A percentile compares a stretch with the other conserved stretches of the same genome.
Conservation (phyloP, 2,888 invertebrate species). For the Trichogramma dendrolimi region DNA sequence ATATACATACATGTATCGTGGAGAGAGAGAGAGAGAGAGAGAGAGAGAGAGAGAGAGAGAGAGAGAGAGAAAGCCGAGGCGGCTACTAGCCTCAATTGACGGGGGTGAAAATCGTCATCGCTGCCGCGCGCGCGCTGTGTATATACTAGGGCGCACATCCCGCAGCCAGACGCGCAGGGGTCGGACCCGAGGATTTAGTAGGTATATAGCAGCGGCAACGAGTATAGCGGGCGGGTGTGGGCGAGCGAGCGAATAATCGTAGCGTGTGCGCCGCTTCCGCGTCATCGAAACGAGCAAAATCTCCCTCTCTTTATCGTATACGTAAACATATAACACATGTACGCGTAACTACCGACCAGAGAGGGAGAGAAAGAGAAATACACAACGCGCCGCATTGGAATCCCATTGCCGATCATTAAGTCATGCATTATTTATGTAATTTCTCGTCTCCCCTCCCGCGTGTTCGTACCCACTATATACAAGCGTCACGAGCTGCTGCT, state of each 20-base stretch:
- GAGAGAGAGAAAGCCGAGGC: too few relatives aligned
- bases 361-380: constrained; percentile 13
- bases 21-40: too few relatives aligned
- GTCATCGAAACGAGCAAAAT: constrained; percentile 23
- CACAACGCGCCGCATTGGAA: constrained; percentile 28
- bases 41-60: too few relatives aligned
- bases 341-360: background rate
- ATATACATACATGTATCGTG: too few relatives aligned
- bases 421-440: constrained; percentile 50
- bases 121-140: constrained; percentile 10
- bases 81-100: constrained; percentile 11
- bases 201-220: constrained; percentile 13
- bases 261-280: constrained; percentile 2
- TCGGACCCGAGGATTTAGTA: constrained; percentile 20
- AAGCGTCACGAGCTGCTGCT: background rate
- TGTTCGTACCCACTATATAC: background rate
- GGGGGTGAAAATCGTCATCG: constrained; percentile 14
- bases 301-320: constrained; percentile 3
- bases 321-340: constrained; percentile 10
- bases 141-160: constrained; percentile 22
- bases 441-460: constrained; percentile 29
- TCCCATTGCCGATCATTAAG: constrained; percentile 43
- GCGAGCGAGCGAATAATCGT: constrained; percentile 27
- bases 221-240: constrained; percentile 1
- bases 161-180: constrained; percentile 12